Evolutionary conservation across 1,140 invertebrate species (phyloP).

Genomic region (Acromyrmex echinatior): DNA sequence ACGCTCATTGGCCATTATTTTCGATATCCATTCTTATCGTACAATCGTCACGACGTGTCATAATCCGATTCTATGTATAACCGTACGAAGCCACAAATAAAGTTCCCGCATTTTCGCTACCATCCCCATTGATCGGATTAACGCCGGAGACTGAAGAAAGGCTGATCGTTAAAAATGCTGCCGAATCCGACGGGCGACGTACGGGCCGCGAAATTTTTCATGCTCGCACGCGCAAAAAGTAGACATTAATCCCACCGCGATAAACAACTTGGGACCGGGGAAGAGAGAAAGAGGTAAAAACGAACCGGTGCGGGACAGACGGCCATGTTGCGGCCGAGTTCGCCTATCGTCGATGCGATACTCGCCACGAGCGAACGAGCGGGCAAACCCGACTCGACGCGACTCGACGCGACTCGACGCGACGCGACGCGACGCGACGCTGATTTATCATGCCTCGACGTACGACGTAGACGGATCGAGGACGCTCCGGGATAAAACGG

Average conservation of each 20-base stretch:
- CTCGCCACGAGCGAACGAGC: conserved; percentile 40
- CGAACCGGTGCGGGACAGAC: neutral
- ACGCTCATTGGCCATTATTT: neutral
- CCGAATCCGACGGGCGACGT: conserved; percentile 13
- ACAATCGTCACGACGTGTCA: neutral
- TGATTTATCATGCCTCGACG: conserved; percentile 76
- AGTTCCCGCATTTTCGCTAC: conserved; percentile 9
- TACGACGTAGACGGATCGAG: conserved; percentile 75
- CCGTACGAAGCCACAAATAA: neutral
- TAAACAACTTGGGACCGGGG: conserved; percentile 41
- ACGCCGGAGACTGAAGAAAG: conserved; percentile 39
- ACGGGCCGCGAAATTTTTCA: conserved; percentile 50
- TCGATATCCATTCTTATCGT: neutral
- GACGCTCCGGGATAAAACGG: conserved; percentile 73
- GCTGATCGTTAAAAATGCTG: conserved; percentile 50
- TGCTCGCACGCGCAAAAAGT: conserved; percentile 1
- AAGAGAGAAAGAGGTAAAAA: neutral
- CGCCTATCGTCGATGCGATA: conserved; percentile 66
- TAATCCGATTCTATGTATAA: neutral
- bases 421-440: conserved; percentile 66
- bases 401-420: conserved; percentile 57
- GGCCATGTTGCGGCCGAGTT: conserved; percentile 13
- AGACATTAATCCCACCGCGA: conserved; percentile 47
- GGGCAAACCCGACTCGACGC: neutral
- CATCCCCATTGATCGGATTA: conserved; percentile 36